These are phyloP conservation scores for Heliconius melpomene DNA, from an alignment of 1,140 invertebrate species.

Conservation along the genomic window DNA sequence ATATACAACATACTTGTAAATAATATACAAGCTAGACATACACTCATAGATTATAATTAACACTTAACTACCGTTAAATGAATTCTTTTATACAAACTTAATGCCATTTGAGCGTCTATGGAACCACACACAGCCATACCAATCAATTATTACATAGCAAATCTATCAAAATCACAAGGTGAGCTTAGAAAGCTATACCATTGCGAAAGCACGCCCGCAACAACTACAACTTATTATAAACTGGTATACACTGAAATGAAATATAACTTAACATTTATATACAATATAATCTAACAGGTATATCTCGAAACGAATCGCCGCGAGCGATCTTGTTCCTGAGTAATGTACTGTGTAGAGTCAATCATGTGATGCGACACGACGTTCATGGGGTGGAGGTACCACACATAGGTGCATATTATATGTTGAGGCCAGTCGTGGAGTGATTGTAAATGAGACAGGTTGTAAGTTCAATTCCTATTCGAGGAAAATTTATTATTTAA, in stretches of 20 bases:
- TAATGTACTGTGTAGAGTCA: neutral
- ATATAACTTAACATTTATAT: constrained; percentile 13
- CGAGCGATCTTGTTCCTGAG: constrained; percentile 1
- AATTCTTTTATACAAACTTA: neutral
- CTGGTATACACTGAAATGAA: constrained; percentile 5
- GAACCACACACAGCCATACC: neutral
- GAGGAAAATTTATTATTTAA: too few species aligned
- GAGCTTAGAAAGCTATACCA: constrained; percentile 5
- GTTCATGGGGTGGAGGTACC: too few species aligned
- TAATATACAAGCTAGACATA: neutral
- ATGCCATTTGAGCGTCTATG: neutral
- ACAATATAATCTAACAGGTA: constrained; percentile 10
- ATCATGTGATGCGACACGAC: neutral
- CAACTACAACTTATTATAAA: constrained; percentile 12
- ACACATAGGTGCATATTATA: too few species aligned
- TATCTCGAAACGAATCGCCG: constrained; percentile 2
- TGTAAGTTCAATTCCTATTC: too few species aligned
- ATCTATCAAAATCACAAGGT: constrained; percentile 7
- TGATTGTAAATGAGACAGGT: too few species aligned
- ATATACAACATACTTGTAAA: too few species aligned
- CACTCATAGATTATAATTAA: neutral
- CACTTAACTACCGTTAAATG: neutral
- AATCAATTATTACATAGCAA: neutral
- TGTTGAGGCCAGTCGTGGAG: too few species aligned
- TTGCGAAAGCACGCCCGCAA: constrained; percentile 5